Evolutionary conservation across 2,888 invertebrate species (phyloP), one percentile per base, ranked within the genome.

Genomic region (Catocala fraxini): DNA sequence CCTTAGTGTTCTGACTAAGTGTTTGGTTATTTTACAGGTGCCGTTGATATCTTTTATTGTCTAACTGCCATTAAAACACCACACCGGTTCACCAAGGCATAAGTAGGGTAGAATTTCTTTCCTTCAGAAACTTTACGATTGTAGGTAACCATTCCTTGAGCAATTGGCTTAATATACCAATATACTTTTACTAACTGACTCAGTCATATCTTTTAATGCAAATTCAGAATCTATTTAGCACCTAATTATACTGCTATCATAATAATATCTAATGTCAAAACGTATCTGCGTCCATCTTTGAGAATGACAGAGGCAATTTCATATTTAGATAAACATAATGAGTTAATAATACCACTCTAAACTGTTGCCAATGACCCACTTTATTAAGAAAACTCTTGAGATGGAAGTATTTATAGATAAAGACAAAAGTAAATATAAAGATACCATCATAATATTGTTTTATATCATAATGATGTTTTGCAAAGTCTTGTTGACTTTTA

Each of bases 321-420:
- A 57, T 65, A 58, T 63, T 68, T 55, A 65, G 68, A 65, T 68
- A 68, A 68, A 55, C 51, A 34, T 64, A 64, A 68, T 62, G 57
- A 68, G 62, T 62, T 64, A 47, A 59, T 58, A 60, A 63, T 43
- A 55, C 45, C 51, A 45, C 51, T 47, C 25, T 54, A 46, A 49
- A 35, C 42, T 48, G 42, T 49, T 55, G 60, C n/a, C 60, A 55
- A 56, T 60, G 55, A 60, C 59, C 59, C 34, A 59, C 59, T 49
- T 59, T 39, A 55, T 48, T 9, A 49, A 55, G 56, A 63, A 56
- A 59, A 64, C 59, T 59, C 56, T 56, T 51, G 43, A 64, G 6
- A 33, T 59, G 47, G 35, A 62, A 59, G 59, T 51, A 51, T 33
- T 43, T 13, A 42, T 15, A 34, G 60, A 55, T 57, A 57, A 59